A percentile compares a stretch with the other conserved stretches of the same genome.
These are phyloP conservation scores for Thalassophryne amazonica DNA, from an alignment of 2,797 vertebrate species.

Conservation along the genomic window DNA sequence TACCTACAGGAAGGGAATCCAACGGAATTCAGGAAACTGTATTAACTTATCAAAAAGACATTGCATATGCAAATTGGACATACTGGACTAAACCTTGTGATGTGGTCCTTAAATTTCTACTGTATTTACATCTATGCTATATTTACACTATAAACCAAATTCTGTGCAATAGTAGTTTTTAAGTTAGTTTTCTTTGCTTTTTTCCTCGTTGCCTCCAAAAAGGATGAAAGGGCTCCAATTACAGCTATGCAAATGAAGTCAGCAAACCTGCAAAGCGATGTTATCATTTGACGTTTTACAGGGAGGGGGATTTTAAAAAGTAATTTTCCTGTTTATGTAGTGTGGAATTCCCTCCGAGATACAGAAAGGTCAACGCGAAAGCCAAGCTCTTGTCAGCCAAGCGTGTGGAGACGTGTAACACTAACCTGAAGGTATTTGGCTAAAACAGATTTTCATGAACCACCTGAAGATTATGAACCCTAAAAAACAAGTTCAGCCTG, in stretches of 20 bases:
- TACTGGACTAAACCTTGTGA: too few species aligned
- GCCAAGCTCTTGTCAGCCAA: slow-evolving; percentile 47
- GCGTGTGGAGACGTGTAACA: slow-evolving; percentile 59
- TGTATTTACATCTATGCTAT: too few species aligned
- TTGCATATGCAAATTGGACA: too few species aligned
- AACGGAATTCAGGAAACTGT: too few species aligned
- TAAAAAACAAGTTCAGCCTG: slow-evolving; percentile 66
- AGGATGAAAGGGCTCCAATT: slow-evolving; percentile 26
- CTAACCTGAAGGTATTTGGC: slow-evolving; percentile 62
- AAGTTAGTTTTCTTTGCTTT: too few species aligned
- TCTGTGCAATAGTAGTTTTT: too few species aligned
- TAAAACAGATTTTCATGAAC: slow-evolving; percentile 49
- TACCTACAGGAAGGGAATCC: too few species aligned
- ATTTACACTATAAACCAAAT: too few species aligned
- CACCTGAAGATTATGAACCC: slow-evolving; percentile 58
- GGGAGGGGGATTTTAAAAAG: slow-evolving; percentile 25
- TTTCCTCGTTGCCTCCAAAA: too few species aligned
- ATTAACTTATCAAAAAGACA: too few species aligned
- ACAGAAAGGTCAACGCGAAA: slow-evolving; percentile 49
- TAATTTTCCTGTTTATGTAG: slow-evolving; percentile 52
- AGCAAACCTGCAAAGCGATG: slow-evolving; percentile 36
- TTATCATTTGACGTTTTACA: slow-evolving; percentile 52
- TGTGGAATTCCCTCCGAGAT: slow-evolving; percentile 47
- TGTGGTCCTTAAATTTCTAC: too few species aligned
- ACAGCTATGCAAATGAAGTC: slow-evolving; percentile 61